A percentile compares a stretch with the other conserved stretches of the same genome.
Conservation (phyloP, 1,140 invertebrate genomes). For the Solenopsis fugax region DNA sequence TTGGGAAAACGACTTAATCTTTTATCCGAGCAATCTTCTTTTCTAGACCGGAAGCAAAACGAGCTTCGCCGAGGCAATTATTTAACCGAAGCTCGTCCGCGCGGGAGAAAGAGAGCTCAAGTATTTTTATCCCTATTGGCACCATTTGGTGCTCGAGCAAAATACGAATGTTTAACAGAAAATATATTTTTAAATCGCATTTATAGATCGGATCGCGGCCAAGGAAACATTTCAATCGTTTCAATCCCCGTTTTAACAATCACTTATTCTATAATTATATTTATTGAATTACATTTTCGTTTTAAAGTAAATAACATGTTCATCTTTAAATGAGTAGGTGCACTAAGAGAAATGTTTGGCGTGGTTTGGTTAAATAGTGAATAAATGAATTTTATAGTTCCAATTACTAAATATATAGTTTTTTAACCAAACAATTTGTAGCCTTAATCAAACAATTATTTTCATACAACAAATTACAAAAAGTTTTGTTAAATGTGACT, state of each 20-base stretch:
- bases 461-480: no score
- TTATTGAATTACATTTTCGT: not conserved
- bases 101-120: not conserved
- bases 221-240: not conserved
- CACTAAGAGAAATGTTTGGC: no score
- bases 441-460: no score
- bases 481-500: no score
- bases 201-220: not conserved
- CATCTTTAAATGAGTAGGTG: not conserved
- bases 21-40: constrained; percentile 46
- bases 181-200: constrained; percentile 8
- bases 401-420: no score
- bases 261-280: not conserved
- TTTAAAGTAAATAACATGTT: not conserved
- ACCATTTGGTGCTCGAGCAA: not conserved
- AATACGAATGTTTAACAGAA: constrained; percentile 15
- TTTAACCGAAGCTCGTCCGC: constrained; percentile 29
- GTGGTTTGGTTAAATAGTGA: no score
- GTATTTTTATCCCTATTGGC: constrained; percentile 4
- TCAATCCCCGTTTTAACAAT: not conserved
- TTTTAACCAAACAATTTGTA: no score
- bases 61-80: constrained; percentile 27
- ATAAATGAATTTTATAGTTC: no score
- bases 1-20: constrained; percentile 57
- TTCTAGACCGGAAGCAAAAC: constrained; percentile 41